Conservation (phyloP, 2,888 invertebrate genomes). For the Siphlonurus alternatus region DNA sequence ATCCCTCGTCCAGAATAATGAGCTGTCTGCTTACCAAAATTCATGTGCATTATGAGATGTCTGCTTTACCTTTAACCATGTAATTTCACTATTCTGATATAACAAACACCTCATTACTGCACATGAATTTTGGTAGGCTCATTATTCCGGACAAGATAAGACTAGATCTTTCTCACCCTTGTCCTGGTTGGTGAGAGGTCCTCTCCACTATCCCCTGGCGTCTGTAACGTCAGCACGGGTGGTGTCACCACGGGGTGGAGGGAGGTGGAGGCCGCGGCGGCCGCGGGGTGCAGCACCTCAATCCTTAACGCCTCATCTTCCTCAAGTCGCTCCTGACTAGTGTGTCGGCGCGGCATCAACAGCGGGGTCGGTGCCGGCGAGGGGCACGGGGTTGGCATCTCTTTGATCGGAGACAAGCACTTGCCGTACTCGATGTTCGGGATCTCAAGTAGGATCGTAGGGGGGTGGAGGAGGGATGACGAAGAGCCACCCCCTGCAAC, state of each 20-base stretch:
- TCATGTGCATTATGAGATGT: no score
- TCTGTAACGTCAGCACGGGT: conserved; percentile 14
- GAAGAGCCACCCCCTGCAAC: background rate
- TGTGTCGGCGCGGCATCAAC: conserved; percentile 19
- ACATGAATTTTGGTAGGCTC: no score
- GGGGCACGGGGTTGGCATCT: conserved; percentile 22
- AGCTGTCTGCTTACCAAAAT: no score
- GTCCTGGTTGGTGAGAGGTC: conserved; percentile 19
- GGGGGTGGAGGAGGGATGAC: conserved; percentile 40
- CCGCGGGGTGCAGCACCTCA: background rate
- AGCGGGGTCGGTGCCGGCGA: conserved; percentile 19
- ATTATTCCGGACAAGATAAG: no score
- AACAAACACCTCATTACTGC: no score
- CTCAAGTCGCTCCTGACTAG: background rate
- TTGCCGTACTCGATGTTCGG: conserved; percentile 48
- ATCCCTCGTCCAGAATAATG: no score
- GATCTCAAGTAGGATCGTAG: conserved; percentile 59
- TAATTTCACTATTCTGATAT: no score
- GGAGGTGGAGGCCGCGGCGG: background rate
- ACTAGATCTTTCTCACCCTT: no score
- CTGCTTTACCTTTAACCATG: no score
- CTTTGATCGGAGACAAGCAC: conserved; percentile 36
- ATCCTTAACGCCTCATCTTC: background rate
- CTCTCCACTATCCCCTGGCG: conserved; percentile 14
- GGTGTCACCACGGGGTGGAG: conserved; percentile 10